Evolutionary conservation across 2,113 vertebrate genomes (phyloP).

Genomic region (Cephalopholis sonnerati): DNA sequence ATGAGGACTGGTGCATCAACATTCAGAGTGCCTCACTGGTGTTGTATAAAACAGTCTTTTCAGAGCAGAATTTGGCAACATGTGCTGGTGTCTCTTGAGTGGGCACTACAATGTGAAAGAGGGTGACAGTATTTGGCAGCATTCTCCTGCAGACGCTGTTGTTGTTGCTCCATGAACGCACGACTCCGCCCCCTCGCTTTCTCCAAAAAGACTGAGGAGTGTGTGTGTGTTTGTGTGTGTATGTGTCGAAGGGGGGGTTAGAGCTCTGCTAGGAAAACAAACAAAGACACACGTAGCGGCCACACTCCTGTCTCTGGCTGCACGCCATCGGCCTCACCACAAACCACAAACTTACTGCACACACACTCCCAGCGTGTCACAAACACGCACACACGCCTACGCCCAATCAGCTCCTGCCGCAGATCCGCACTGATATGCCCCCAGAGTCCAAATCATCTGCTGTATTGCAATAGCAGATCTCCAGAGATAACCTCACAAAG

Average conservation of each 20-base stretch:
- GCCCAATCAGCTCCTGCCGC: slow-evolving; percentile 62
- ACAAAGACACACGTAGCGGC: slow-evolving; percentile 82
- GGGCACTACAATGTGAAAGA: slow-evolving; percentile 4
- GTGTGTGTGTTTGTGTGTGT: slow-evolving; percentile 19
- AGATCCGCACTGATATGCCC: slow-evolving; percentile 73
- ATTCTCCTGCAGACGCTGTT: slow-evolving; percentile 60
- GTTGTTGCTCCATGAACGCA: slow-evolving; percentile 44
- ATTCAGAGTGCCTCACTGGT: not conserved
- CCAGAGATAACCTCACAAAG: slow-evolving; percentile 84
- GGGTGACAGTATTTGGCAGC: slow-evolving; percentile 65
- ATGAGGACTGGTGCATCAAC: not conserved
- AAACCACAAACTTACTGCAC: slow-evolving; percentile 72
- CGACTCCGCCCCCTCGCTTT: slow-evolving; percentile 70
- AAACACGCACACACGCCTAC: slow-evolving; percentile 50
- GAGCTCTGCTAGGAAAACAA: slow-evolving; percentile 76
- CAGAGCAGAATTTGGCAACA: slow-evolving; percentile 46
- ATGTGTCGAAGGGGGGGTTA: slow-evolving; percentile 16
- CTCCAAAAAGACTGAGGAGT: slow-evolving; percentile 50
- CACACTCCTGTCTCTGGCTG: slow-evolving; percentile 81
- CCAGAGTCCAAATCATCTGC: slow-evolving; percentile 76
- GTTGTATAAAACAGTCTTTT: not conserved
- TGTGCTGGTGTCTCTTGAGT: slow-evolving; percentile 19
- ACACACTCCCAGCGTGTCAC: slow-evolving; percentile 32
- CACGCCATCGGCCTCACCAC: slow-evolving; percentile 75
- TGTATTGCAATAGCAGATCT: slow-evolving; percentile 74